These are phyloP conservation scores for Zophobas atratus DNA, from an alignment of 1,140 invertebrate genomes.

Conservation along the genomic window DNA sequence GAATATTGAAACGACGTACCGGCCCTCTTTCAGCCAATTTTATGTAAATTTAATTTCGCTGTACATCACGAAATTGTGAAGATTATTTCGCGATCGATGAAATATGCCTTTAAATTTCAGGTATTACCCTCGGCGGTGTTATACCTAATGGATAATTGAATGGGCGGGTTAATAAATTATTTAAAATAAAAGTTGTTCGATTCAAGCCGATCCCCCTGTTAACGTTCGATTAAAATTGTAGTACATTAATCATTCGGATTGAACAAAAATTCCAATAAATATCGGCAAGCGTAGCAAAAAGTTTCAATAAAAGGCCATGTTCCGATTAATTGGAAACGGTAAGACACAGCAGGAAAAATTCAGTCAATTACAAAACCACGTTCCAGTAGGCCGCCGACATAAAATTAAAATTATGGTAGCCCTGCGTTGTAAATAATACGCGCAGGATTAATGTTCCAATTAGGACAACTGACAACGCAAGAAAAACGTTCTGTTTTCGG, in stretches of 20 bases:
- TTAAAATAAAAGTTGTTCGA: slow-evolving; percentile 44
- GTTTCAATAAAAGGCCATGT: slow-evolving; percentile 40
- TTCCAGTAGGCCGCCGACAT: background rate
- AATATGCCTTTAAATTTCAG: too few relatives aligned
- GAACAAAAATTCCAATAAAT: slow-evolving; percentile 42
- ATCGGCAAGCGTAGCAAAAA: slow-evolving; percentile 39
- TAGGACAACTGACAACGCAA: background rate
- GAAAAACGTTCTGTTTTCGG: slow-evolving; percentile 19
- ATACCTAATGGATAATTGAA: slow-evolving; percentile 31
- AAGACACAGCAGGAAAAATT: slow-evolving; percentile 44
- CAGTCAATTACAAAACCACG: slow-evolving; percentile 19
- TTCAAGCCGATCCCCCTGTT: background rate
- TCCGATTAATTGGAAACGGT: slow-evolving; percentile 45
- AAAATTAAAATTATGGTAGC: slow-evolving; percentile 22
- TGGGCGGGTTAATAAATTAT: slow-evolving; percentile 34
- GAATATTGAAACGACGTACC: too few relatives aligned
- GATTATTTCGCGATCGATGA: too few relatives aligned
- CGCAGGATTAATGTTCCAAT: slow-evolving; percentile 29
- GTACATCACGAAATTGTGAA: too few relatives aligned
- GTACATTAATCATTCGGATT: slow-evolving; percentile 43
- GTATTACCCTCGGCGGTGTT: background rate
- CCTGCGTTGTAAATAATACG: slow-evolving; percentile 9
- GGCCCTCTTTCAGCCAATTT: too few relatives aligned
- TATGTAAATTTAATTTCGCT: too few relatives aligned
- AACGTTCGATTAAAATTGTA: slow-evolving; percentile 46